Evolutionary conservation across 2,888 invertebrate genomes (phyloP).

Genomic region (Campopleginae sp.): DNA sequence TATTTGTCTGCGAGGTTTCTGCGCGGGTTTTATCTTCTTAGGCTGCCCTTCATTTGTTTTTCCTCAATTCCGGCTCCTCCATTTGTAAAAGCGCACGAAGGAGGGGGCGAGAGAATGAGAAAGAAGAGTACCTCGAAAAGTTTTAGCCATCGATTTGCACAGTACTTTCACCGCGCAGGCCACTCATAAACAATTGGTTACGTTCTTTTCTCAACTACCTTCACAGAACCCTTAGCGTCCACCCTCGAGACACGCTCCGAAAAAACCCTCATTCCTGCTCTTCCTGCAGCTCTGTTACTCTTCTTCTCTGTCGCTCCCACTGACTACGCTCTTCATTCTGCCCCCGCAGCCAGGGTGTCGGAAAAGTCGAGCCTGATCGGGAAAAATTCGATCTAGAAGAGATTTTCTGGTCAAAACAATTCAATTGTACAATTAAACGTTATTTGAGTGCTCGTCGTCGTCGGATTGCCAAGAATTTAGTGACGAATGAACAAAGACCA

Average conservation of each 20-base stretch:
- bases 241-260: conserved; percentile 53
- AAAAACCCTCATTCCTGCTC: conserved; percentile 41
- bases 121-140: conserved; percentile 58
- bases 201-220: conserved; percentile 55
- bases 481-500: background rate
- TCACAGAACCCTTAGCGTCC: conserved; percentile 14
- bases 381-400: background rate
- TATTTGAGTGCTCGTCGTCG: background rate
- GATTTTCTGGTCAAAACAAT: background rate
- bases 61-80: conserved; percentile 1
- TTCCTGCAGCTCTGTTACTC: conserved; percentile 12
- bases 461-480: background rate
- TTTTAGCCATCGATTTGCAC: conserved; percentile 60
- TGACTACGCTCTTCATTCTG: background rate
- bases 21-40: background rate
- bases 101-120: conserved; percentile 7
- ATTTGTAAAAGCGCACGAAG: conserved; percentile 26
- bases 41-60: conserved; percentile 2
- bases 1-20: background rate
- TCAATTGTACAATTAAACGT: background rate
- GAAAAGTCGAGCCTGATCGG: background rate
- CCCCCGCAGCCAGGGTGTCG: background rate
- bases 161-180: conserved; percentile 54
- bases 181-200: conserved; percentile 69
- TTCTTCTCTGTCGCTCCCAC: conserved; percentile 17